Evolutionary conservation across 2,888 invertebrate genomes (phyloP).

Genomic region (Pogonocherus hispidulus): DNA sequence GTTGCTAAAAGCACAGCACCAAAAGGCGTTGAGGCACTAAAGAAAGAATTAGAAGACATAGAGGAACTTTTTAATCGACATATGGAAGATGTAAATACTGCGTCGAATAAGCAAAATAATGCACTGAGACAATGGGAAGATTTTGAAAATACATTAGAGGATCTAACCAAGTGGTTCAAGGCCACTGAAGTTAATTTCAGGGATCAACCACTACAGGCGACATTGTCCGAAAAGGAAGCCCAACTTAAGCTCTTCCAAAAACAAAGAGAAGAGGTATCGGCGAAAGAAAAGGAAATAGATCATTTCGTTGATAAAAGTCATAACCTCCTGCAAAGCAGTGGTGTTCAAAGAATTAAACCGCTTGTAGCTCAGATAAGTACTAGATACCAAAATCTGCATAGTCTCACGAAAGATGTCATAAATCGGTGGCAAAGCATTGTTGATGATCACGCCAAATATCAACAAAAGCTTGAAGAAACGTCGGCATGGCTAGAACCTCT

Average conservation of each 20-base stretch:
- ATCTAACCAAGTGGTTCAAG: slow-evolving; percentile 89
- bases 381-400: slow-evolving; percentile 78
- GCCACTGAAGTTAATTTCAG: slow-evolving; percentile 87
- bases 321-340: slow-evolving; percentile 84
- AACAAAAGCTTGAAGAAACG: slow-evolving; percentile 81
- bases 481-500: slow-evolving; percentile 84
- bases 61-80: slow-evolving; percentile 78
- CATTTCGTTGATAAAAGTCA: slow-evolving; percentile 92
- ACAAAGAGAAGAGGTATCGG: slow-evolving; percentile 81
- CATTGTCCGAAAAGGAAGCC: slow-evolving; percentile 83
- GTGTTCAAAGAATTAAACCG: slow-evolving; percentile 88
- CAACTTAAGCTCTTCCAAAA: slow-evolving; percentile 81
- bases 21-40: slow-evolving; percentile 81
- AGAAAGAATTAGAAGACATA: slow-evolving; percentile 80
- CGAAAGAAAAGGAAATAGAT: slow-evolving; percentile 89
- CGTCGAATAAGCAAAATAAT: slow-evolving; percentile 75
- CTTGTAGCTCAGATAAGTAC: slow-evolving; percentile 91
- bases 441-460: slow-evolving; percentile 85
- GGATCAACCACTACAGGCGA: slow-evolving; percentile 87
- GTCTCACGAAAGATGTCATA: slow-evolving; percentile 87
- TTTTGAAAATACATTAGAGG: slow-evolving; percentile 86
- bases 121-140: slow-evolving; percentile 87
- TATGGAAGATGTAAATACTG: slow-evolving; percentile 74
- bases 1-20: slow-evolving; percentile 86
- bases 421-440: slow-evolving; percentile 87